These are phyloP conservation scores for Neoarius graeffei DNA, from an alignment of 2,113 vertebrate genomes.

Conservation along the genomic window DNA sequence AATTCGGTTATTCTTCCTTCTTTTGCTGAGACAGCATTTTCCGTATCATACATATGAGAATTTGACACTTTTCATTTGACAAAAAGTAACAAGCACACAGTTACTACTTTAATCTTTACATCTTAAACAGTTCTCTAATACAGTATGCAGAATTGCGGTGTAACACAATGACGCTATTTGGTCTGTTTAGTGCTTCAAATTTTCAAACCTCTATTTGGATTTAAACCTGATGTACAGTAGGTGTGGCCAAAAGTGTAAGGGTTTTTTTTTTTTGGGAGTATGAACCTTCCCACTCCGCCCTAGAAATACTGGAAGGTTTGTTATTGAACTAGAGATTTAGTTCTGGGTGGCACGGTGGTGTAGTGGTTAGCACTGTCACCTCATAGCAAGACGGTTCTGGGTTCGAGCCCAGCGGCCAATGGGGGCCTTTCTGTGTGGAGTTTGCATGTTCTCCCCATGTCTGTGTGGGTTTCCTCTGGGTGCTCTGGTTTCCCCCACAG, in stretches of 20 bases:
- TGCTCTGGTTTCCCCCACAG: too few species aligned
- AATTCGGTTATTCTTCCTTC: background rate
- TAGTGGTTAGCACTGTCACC: too few species aligned
- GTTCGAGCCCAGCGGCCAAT: too few species aligned
- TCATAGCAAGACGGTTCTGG: too few species aligned
- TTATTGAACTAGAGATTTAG: background rate
- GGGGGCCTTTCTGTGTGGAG: too few species aligned
- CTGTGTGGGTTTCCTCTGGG: too few species aligned
- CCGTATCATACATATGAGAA: background rate
- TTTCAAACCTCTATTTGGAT: background rate
- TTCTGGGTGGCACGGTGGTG: too few species aligned
- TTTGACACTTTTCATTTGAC: constrained; percentile 4
- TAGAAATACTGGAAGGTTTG: background rate
- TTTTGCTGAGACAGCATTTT: constrained; percentile 1
- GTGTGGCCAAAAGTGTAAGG: background rate
- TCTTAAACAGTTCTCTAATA: background rate
- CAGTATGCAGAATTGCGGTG: background rate
- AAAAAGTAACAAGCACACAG: constrained; percentile 4
- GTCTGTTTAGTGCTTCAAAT: background rate
- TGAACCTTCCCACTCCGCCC: background rate
- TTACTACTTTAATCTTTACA: background rate
- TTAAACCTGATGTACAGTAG: background rate
- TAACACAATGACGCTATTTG: background rate
- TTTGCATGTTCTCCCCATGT: too few species aligned
- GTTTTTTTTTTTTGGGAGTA: background rate